Evolutionary conservation across 1,140 invertebrate species (phyloP), one percentile per base, ranked within the genome.

Genomic region (Hormaphis cornu): DNA sequence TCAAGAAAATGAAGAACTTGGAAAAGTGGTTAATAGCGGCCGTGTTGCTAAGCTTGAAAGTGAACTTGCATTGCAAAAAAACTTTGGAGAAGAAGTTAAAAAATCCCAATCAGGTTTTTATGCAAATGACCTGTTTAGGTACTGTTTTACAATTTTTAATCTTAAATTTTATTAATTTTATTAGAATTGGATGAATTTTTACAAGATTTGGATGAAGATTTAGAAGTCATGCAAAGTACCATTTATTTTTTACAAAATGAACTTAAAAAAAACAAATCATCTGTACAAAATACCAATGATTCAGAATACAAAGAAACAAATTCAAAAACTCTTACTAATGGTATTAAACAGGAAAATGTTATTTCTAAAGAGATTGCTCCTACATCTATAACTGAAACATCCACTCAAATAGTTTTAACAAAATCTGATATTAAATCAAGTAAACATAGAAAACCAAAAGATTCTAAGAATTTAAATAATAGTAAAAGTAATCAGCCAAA

Each of bases 1-100:
- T 77, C 93, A 97, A 79, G 96, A 99, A 80, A 99, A 99, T 80
- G 95, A 98, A 80, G 95, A 98, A 77, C 81, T 99, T 14, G 95
- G 95, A 20, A 90, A 93, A 77, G 91, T 95, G 83, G 95, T 96
- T 50, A 90, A 92, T 7, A 95, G 93, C 73, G 96, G 95, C 5
- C 82, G 93, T 73, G 87, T 97, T 76, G 94, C 95, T 35, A 97
- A 97, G 80, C 81, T 98, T 30, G 95, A 98, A 81, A 91, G 91
- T 71, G 95, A 98, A 79, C 81, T 98, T 70, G 93, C 94, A 3
- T 81, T 98, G 74, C 93, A 98, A 77, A 95, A 93, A 78, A 96
- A 89, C 78, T 93, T 96, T 75, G 92, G 90, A 73, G 92, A 95
- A 78, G 94, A 97, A 85, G 91, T 97, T 73, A 95, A 97, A 76